Evolutionary conservation across 2,113 vertebrate species (phyloP).

Genomic region (Seriola quinqueradiata): DNA sequence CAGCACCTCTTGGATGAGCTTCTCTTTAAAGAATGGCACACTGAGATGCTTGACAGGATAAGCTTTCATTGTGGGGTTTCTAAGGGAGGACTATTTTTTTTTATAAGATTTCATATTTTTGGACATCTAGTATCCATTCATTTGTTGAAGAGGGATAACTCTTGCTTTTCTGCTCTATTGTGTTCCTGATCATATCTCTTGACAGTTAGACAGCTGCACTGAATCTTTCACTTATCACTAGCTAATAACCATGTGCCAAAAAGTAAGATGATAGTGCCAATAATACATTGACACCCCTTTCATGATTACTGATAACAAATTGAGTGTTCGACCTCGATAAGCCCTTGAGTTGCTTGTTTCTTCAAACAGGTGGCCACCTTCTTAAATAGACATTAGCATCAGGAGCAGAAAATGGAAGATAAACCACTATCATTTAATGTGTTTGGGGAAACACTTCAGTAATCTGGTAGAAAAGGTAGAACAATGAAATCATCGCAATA

Average conservation of each 20-base stretch:
- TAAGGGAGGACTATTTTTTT: conserved; percentile 19
- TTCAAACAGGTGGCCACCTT: conserved; percentile 25
- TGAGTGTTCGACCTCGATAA: conserved; percentile 48
- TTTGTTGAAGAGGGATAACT: conserved; percentile 50
- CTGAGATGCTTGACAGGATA: conserved; percentile 58
- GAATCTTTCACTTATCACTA: conserved; percentile 48
- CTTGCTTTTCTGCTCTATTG: conserved; percentile 56
- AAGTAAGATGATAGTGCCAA: conserved; percentile 49
- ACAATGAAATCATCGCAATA: not conserved
- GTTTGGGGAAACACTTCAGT: not conserved
- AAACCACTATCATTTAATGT: not conserved
- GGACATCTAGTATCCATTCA: conserved; percentile 45
- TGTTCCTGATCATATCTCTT: conserved; percentile 65
- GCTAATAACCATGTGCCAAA: conserved; percentile 63
- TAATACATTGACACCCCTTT: conserved; percentile 46
- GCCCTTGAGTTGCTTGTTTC: not conserved
- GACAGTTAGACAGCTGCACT: conserved; percentile 64
- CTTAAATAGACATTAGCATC: not conserved
- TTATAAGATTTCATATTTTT: conserved; percentile 17
- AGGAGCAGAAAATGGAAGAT: not conserved
- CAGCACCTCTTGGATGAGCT: conserved; percentile 61
- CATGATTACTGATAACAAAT: conserved; percentile 43
- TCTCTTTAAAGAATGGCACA: conserved; percentile 55
- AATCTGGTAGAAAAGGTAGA: not conserved
- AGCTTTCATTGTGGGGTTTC: conserved; percentile 44